phyloP scores from a whole-genome alignment of 2,113 vertebrate genomes.

The Esox niger region DNA sequence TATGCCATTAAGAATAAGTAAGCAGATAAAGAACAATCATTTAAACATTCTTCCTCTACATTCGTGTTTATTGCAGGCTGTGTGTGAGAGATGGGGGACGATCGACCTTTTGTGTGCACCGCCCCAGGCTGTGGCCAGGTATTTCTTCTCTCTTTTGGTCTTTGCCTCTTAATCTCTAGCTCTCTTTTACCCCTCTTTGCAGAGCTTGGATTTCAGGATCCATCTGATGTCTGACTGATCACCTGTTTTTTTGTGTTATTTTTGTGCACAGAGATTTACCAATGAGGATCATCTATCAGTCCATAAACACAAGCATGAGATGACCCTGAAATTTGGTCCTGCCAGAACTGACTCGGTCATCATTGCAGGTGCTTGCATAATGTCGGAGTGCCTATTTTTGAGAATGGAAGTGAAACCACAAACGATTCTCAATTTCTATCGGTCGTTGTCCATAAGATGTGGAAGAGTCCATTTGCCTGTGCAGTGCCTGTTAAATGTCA shows the following conservation, averaged over 20 bases:
- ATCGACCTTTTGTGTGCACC: constrained; percentile 93
- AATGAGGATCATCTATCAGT: constrained; percentile 98
- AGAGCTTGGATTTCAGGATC: not conserved
- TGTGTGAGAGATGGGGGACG: constrained; percentile 87
- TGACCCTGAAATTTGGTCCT: constrained; percentile 98
- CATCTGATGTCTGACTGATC: not conserved
- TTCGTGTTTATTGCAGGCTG: constrained; percentile 40
- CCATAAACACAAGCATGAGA: constrained; percentile 98
- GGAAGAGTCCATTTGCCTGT: too few species aligned
- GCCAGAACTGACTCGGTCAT: constrained; percentile 95
- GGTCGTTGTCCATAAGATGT: too few species aligned
- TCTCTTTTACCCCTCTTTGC: not conserved
- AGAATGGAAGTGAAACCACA: too few species aligned
- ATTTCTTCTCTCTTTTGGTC: constrained; percentile 26
- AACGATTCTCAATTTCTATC: too few species aligned
- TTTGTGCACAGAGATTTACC: constrained; percentile 85
- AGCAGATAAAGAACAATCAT: too few species aligned
- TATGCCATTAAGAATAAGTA: too few species aligned
- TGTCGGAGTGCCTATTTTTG: not conserved
- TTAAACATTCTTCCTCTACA: too few species aligned
- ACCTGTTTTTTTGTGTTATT: not conserved
- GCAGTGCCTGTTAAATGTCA: too few species aligned
- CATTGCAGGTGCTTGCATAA: constrained; percentile 82
- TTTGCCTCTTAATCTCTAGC: not conserved
- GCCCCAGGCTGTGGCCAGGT: constrained; percentile 97